Base-by-base conservation (phyloP, 2,888 invertebrate species). In the Tryphoninae sp. region DNA sequence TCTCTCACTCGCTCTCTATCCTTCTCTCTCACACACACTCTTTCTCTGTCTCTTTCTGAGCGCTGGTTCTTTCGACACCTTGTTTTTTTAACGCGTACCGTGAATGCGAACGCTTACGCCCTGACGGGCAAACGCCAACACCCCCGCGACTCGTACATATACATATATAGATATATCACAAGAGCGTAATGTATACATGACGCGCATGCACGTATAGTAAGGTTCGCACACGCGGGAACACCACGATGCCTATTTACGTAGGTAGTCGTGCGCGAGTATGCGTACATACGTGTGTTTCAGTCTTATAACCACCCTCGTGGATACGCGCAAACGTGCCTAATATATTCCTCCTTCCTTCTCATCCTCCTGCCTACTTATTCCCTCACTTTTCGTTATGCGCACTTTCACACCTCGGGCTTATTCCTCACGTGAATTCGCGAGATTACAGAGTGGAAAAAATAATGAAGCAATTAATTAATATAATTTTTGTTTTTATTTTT, bases 51-150 rank as follows among this genome's bases (percentile, higher is more conserved):
- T 71, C 74, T 53, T 73, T 59, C 45, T 45, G 51, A 72, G 69
- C 80, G 19, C 75, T 73, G 72, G 59, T 26, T 75, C 71, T 68
- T 59, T 40, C 61, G 79, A 76, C 82, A 76, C 82, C 76, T 82
- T 76, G 58, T 78, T 80, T 78, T 90, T 90, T 90, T 87, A 90
- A 91, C 91, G 90, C 91, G 90, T 88, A 87, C 87, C 88, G 84
- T 91, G 89, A 91, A 91, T 91, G 88, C 68, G 76, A 88, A 88
- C 88, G 88, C 89, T 90, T 86, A 90, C 89, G 88, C 89, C 85
- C 88, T 86, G 88, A 84, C 87, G 88, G 88, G 88, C 89, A 89
- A 90, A 90, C 88, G 86, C 87, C 87, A 67, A 61, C 86, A 86
- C 85, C 86, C 85, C 87, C 85, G 84, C 83, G 80, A 82, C 84